Evolutionary conservation across 2,113 vertebrate genomes (phyloP), one percentile per base, ranked within the genome.

Genomic region (Rostratula benghalensis): DNA sequence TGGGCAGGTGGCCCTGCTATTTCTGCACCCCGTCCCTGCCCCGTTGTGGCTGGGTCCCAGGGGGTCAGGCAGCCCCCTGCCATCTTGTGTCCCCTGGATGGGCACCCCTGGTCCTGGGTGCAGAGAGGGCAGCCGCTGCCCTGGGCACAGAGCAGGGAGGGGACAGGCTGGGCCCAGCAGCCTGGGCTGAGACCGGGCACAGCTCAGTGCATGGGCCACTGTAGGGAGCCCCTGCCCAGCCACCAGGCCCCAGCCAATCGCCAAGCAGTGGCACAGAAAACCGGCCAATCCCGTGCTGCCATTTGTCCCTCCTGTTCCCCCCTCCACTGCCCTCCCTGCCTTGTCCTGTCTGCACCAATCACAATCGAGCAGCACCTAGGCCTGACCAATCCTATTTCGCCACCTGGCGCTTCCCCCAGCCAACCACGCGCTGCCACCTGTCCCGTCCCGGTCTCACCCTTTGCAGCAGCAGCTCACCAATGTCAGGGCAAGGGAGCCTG

Each of bases 21-120:
- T 27, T 9, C 71, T n/a, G 27, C 20, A 6, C 17, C 37, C 48
- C 1, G 0, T 13, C 37, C 33, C 48, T 31, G 0, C 7, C 24
- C 28, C 8, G 1, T 27, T 0, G 0, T 1, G 8, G 17, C 28
- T 21, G 5, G 2, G 10, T 23, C 6, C 20, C 0, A 0, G 10
- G 13, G 21, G 30, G 20, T 24, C 67, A 35, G 27, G 51, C 63
- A 17, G 70, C 7, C 43, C 48, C 19, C n/a, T 0, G 1, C 14
- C 37, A 6, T 13, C 43, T 35, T 1, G 0, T 1, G 8, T 1
- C 9, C 76, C 24, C 23, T 2, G 6, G 53, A 5, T 0, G 1
- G 7, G 75, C 30, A n/a, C 39, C n/a, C 1, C 0, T 8, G 24
- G 24, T 15, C 48, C 19, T 60, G 0, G 1, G 11, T 4, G 17